phyloP scores from a whole-genome alignment of 2,113 vertebrate species.

The Pteruthius melanotis region DNA sequence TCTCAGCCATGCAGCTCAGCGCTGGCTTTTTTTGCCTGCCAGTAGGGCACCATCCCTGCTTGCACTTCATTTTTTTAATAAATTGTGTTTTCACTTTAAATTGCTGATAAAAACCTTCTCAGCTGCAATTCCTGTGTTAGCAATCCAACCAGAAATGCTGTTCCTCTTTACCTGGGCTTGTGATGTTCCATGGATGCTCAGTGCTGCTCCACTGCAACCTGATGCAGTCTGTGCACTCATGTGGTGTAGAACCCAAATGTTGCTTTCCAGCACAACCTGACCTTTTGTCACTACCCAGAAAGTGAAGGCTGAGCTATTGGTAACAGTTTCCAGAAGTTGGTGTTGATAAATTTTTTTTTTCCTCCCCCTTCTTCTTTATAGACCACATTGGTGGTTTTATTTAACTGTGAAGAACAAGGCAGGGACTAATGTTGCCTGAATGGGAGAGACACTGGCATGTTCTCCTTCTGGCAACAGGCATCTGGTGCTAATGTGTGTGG shows the following conservation, averaged over 20 bases:
- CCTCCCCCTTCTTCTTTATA: background rate
- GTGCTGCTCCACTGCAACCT: slow-evolving; percentile 21
- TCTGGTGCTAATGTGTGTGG: slow-evolving; percentile 47
- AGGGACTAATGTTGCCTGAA: background rate
- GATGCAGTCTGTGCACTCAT: background rate
- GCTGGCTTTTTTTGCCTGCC: slow-evolving; percentile 11
- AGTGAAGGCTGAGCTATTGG: slow-evolving; percentile 54
- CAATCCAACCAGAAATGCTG: background rate
- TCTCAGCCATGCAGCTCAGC: slow-evolving; percentile 65
- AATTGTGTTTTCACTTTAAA: background rate
- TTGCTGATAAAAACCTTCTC: background rate
- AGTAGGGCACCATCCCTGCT: slow-evolving; percentile 11
- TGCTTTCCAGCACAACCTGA: slow-evolving; percentile 66
- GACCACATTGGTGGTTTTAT: slow-evolving; percentile 25
- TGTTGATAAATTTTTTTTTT: background rate
- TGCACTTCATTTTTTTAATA: background rate
- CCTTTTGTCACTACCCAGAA: slow-evolving; percentile 70
- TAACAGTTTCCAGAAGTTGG: slow-evolving; percentile 71
- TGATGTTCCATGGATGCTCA: background rate
- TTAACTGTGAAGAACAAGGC: slow-evolving; percentile 33
- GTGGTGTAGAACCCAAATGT: slow-evolving; percentile 52
- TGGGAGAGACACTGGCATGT: background rate
- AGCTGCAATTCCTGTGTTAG: background rate
- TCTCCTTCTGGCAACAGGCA: slow-evolving; percentile 6
- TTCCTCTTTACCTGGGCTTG: background rate